Conservation (phyloP, 2,888 invertebrate species). For the Mythimna albipuncta region DNA sequence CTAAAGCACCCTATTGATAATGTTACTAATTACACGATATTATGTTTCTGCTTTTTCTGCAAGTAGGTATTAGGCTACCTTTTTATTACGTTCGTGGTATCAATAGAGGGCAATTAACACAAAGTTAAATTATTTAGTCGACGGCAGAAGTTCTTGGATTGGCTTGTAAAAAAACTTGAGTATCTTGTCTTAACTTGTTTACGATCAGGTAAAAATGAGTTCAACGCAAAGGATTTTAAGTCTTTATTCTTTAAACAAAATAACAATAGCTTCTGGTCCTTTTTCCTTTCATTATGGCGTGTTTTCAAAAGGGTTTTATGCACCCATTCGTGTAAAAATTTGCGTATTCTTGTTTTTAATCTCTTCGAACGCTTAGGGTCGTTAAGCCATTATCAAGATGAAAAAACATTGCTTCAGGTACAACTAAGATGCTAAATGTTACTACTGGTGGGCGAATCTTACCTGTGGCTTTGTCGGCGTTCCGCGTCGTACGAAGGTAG, state of each 20-base stretch:
- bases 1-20: constrained; percentile 3
- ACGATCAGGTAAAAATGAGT: constrained; percentile 72
- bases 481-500: constrained; percentile 25
- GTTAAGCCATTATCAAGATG: background rate
- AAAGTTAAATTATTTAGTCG: constrained; percentile 45
- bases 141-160: constrained; percentile 21
- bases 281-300: constrained; percentile 31
- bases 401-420: constrained; percentile 22
- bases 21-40: constrained; percentile 5
- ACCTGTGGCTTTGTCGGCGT: constrained; percentile 47
- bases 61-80: background rate
- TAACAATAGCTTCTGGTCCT: constrained; percentile 50
- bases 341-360: constrained; percentile 38
- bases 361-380: constrained; percentile 2
- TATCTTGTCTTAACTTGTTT: constrained; percentile 71
- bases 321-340: constrained; percentile 40
- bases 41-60: constrained; percentile 20
- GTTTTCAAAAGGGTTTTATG: constrained; percentile 29
- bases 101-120: constrained; percentile 35
- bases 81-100: constrained; percentile 25
- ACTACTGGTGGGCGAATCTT: constrained; percentile 34
- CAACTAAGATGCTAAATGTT: background rate
- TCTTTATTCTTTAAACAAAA: constrained; percentile 54
- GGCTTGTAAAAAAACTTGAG: constrained; percentile 30
- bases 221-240: constrained; percentile 61